phyloP scores from a whole-genome alignment of 1,140 invertebrate species.

The Drepana arcuata region DNA sequence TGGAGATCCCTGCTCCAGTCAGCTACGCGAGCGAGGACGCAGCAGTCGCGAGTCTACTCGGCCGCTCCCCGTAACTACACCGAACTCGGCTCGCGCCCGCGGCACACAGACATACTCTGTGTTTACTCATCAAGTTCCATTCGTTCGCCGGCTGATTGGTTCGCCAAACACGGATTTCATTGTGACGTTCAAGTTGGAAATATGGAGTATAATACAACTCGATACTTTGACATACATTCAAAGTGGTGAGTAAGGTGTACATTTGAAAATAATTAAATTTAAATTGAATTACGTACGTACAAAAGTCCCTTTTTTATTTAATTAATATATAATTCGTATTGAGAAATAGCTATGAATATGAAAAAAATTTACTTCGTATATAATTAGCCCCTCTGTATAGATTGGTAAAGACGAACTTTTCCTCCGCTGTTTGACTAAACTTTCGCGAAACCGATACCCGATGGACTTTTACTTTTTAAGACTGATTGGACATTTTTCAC shows the following conservation, averaged over 20 bases:
- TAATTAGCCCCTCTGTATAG: no score
- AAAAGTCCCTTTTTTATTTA: no score
- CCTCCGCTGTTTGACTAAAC: conserved; percentile 15
- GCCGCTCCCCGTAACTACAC: conserved; percentile 15
- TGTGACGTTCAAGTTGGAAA: conserved; percentile 11
- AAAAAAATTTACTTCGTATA: no score
- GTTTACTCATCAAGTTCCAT: conserved; percentile 29
- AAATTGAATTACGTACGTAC: no score
- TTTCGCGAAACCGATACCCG: conserved; percentile 12
- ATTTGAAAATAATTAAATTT: no score
- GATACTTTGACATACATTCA: conserved; percentile 12
- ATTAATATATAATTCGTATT: no score
- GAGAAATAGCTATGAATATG: no score
- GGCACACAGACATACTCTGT: conserved; percentile 27
- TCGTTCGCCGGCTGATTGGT: conserved; percentile 19
- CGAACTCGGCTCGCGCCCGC: conserved; percentile 22
- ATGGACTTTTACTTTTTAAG: conserved; percentile 8
- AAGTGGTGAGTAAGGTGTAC: conserved; percentile 14
- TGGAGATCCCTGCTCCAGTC: conserved; percentile 59
- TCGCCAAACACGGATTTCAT: conserved; percentile 27
- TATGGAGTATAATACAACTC: conserved; percentile 26
- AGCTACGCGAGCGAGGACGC: conserved; percentile 45
- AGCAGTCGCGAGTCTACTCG: conserved; percentile 48
- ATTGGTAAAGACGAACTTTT: no score
- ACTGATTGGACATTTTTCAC: no score